These are phyloP conservation scores for Phalacrocorax aristotelis DNA, from an alignment of 2,113 vertebrate genomes.

Conservation along the genomic window DNA sequence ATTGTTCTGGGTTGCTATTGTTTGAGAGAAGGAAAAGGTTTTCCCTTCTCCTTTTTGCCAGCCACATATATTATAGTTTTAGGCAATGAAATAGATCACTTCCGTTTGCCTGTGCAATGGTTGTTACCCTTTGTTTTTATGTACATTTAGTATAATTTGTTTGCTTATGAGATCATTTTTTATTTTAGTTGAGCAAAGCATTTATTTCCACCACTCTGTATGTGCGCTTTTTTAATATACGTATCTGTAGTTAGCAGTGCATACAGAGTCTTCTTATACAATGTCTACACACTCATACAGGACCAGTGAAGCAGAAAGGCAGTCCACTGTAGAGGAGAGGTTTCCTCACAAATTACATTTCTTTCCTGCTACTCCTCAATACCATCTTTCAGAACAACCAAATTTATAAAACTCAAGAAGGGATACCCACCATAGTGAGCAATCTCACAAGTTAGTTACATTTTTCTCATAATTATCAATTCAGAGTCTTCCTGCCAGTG, in stretches of 20 bases:
- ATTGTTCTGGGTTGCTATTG: neutral
- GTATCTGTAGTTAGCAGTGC: neutral
- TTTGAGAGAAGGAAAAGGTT: neutral
- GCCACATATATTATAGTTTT: neutral
- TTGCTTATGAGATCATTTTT: slow-evolving; percentile 23
- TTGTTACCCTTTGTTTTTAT: slow-evolving; percentile 39
- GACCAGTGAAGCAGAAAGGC: neutral
- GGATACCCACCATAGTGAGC: neutral
- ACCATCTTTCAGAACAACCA: neutral
- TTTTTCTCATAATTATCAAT: neutral
- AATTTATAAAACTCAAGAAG: neutral
- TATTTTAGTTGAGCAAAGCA: neutral
- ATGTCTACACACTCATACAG: neutral
- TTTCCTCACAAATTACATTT: neutral
- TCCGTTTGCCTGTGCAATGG: slow-evolving; percentile 11
- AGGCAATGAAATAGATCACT: slow-evolving; percentile 14
- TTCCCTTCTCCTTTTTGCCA: neutral
- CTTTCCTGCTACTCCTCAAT: neutral
- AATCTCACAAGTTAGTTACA: neutral
- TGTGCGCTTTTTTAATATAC: neutral
- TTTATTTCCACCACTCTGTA: neutral
- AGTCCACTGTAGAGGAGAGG: neutral
- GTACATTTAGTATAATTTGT: neutral
- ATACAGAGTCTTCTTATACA: neutral
- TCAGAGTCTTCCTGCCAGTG: neutral